Base-by-base conservation (phyloP, 2,888 invertebrate species). In the Sthenelais limicola region DNA sequence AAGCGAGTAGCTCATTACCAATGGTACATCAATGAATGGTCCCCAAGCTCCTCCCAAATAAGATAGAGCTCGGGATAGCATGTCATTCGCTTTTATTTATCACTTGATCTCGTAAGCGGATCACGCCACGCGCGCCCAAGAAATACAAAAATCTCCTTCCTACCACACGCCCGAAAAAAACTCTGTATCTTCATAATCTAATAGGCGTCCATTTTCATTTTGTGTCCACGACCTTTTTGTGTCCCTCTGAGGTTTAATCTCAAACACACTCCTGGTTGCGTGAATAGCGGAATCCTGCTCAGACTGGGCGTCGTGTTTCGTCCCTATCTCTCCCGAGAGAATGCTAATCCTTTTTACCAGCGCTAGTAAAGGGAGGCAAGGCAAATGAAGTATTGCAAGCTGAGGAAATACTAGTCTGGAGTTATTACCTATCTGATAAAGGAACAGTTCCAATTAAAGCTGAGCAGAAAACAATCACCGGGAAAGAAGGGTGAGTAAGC, bases 61-160 rank as follows among this genome's bases (percentile, higher is more conserved):
- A 56, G 62, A 62, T 62, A 62, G 43, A 62, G 43, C n/a, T 43
- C 38, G 21, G 62, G 62, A 62, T 62, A 62, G 62, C 62, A 62
- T 62, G 62, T 62, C 62, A 15, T 18, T 35, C 24, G 38, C 15
- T 5, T 18, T 62, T 62, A 62, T 62, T 62, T 62, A 62, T 62
- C 62, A 21, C 62, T 62, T 35, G 38, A 62, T 62, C 62, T 62
- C 62, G 62, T 62, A 62, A 62, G 62, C 62, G 62, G 62, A 62
- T 62, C 62, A 62, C 62, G 38, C 56, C 62, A 38, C 15, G 9
- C 26, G 62, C 12, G 38, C 35, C 35, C 43, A 62, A 62, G 62
- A 62, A 62, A 18, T 12, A 15, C 62, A 12, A 38, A 62, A 62
- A 38, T 62, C n/a, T n/a, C n/a, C n/a, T n/a, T n/a, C n/a, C n/a